These are phyloP conservation scores for Zeus faber DNA, from an alignment of 2,113 vertebrate species.

Conservation along the genomic window DNA sequence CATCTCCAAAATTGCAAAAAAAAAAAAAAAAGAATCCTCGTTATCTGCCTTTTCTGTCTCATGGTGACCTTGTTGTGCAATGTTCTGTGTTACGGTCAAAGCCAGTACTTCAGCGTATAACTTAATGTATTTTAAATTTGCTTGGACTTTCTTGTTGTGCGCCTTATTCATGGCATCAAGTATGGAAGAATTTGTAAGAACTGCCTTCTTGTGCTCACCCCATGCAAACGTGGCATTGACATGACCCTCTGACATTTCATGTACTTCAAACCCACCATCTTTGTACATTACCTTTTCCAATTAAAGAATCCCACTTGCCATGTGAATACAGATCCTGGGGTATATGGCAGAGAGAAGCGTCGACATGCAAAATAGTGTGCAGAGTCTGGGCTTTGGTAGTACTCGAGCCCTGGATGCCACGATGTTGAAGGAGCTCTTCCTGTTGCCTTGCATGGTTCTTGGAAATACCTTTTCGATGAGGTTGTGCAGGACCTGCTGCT, in stretches of 20 bases:
- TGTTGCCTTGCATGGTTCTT: background rate
- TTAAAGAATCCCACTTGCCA: slow-evolving; percentile 10
- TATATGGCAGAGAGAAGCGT: slow-evolving; percentile 5
- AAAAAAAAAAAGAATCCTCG: background rate
- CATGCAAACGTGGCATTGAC: slow-evolving; percentile 9
- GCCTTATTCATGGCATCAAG: background rate
- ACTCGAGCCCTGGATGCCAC: slow-evolving; percentile 7
- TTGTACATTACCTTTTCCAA: slow-evolving; percentile 18
- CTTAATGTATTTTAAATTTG: slow-evolving; percentile 17
- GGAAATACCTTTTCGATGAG: slow-evolving; percentile 3
- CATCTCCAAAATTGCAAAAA: slow-evolving; percentile 13
- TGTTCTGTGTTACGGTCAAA: slow-evolving; percentile 18
- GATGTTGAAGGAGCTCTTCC: background rate
- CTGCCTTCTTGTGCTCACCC: background rate
- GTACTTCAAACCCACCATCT: slow-evolving; percentile 6
- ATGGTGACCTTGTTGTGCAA: slow-evolving; percentile 6
- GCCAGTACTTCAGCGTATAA: slow-evolving; percentile 14
- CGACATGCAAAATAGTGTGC: slow-evolving; percentile 15
- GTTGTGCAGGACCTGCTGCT: background rate
- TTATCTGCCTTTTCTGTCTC: slow-evolving; percentile 18
- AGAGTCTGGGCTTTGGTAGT: slow-evolving; percentile 6
- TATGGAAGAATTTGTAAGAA: background rate
- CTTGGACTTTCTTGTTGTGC: background rate
- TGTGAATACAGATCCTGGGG: background rate
- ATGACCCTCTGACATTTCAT: slow-evolving; percentile 9